phyloP scores from a whole-genome alignment of 2,113 vertebrate genomes.

The Psammodynastes pulverulentus region DNA sequence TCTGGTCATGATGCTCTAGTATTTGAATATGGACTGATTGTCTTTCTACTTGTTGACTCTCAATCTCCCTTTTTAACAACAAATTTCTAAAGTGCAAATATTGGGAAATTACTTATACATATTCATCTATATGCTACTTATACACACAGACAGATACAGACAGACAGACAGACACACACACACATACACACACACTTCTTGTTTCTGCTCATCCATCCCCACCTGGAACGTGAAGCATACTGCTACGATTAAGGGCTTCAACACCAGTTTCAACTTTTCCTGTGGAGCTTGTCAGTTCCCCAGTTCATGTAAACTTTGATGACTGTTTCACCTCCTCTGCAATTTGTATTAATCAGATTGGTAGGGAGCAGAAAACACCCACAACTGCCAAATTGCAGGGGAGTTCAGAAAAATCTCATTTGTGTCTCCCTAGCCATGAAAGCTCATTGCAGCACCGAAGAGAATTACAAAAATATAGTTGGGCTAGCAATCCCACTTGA shows the following conservation, averaged over 20 bases:
- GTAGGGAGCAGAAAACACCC: neutral
- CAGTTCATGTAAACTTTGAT: constrained; percentile 15
- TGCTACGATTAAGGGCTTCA: constrained; percentile 21
- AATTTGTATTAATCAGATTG: neutral
- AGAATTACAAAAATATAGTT: constrained; percentile 76
- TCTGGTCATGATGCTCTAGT: neutral
- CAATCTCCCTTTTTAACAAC: neutral
- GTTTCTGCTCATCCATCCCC: neutral
- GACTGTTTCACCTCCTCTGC: neutral
- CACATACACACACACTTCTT: neutral
- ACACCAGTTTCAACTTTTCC: neutral
- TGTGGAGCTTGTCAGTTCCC: constrained; percentile 26
- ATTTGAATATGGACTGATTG: constrained; percentile 59
- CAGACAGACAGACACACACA: neutral
- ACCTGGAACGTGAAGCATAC: neutral
- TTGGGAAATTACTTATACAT: neutral
- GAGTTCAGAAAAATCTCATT: constrained; percentile 44
- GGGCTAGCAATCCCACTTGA: constrained; percentile 25
- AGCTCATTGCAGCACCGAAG: constrained; percentile 72
- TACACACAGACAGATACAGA: neutral
- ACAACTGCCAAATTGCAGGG: constrained; percentile 5
- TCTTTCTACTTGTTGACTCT: constrained; percentile 24
- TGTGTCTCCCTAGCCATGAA: constrained; percentile 41
- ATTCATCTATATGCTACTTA: neutral
- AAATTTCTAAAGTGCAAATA: constrained; percentile 58